These are phyloP conservation scores for Magallana nippona DNA, from an alignment of 2,888 invertebrate species.

Conservation along the genomic window DNA sequence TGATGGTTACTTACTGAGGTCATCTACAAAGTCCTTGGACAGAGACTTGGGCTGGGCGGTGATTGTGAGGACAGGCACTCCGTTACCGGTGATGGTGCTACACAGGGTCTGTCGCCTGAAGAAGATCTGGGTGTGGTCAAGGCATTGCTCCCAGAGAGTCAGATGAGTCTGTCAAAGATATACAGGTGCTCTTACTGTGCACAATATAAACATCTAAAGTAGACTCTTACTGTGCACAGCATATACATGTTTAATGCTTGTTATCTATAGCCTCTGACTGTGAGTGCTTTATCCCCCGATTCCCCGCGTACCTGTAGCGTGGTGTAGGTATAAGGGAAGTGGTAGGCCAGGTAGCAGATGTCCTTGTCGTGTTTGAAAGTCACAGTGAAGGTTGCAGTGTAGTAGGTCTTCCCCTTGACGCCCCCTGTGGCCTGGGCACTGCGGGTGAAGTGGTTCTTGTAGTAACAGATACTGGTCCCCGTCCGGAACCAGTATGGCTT, in stretches of 20 bases:
- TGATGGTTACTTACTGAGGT: conserved; percentile 66
- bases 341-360: conserved; percentile 91
- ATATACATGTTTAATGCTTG: no score
- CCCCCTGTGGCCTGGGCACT: conserved; percentile 80
- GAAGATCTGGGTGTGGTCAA: conserved; percentile 82
- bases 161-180: conserved; percentile 83
- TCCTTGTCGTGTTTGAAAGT: conserved; percentile 88
- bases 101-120: conserved; percentile 86
- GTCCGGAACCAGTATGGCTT: conserved; percentile 85
- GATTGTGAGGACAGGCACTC: conserved; percentile 88
- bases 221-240: no score
- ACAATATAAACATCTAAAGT: no score
- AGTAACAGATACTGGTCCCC: conserved; percentile 90
- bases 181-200: no score
- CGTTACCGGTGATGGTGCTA: conserved; percentile 87
- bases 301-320: conserved; percentile 89
- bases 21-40: conserved; percentile 67
- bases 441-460: conserved; percentile 84
- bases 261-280: no score
- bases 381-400: conserved; percentile 89
- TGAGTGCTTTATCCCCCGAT: no score
- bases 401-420: conserved; percentile 82
- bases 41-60: conserved; percentile 81
- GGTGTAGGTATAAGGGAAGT: conserved; percentile 92
- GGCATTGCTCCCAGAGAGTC: conserved; percentile 82